Conservation (phyloP, 2,113 vertebrate genomes). For the Cochlearius cochlearius region DNA sequence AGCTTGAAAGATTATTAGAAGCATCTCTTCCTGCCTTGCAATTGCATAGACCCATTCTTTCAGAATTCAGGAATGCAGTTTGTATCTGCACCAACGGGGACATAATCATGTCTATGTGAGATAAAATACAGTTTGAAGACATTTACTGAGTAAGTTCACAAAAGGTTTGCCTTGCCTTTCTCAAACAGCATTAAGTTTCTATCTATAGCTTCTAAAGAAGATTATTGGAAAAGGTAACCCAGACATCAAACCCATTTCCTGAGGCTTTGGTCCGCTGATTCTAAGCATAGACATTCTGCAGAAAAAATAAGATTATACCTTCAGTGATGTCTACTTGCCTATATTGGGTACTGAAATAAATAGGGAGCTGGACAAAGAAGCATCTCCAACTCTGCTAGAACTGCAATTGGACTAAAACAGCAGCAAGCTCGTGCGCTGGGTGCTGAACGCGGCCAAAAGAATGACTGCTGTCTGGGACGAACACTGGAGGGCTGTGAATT, state of each 20-base stretch:
- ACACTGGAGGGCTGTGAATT: background rate
- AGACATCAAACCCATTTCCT: background rate
- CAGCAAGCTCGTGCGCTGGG: background rate
- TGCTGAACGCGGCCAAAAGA: background rate
- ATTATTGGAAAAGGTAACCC: background rate
- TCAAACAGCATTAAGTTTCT: background rate
- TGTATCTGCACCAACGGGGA: background rate
- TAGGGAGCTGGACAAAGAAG: background rate
- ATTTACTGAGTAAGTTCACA: background rate
- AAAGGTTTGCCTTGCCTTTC: background rate
- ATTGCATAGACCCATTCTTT: background rate
- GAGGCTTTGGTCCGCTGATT: background rate
- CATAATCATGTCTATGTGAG: background rate
- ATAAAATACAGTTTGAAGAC: background rate
- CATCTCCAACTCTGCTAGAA: background rate
- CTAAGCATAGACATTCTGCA: background rate
- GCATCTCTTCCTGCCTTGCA: background rate
- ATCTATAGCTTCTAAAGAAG: background rate
- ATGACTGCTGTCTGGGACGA: accelerated
- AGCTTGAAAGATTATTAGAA: background rate
- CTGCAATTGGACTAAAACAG: background rate
- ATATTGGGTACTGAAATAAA: background rate
- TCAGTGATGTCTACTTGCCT: background rate
- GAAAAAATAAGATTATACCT: background rate
- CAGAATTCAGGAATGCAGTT: background rate